phyloP scores from a whole-genome alignment of 2,113 vertebrate genomes.

The Tetraodon nigroviridis region DNA sequence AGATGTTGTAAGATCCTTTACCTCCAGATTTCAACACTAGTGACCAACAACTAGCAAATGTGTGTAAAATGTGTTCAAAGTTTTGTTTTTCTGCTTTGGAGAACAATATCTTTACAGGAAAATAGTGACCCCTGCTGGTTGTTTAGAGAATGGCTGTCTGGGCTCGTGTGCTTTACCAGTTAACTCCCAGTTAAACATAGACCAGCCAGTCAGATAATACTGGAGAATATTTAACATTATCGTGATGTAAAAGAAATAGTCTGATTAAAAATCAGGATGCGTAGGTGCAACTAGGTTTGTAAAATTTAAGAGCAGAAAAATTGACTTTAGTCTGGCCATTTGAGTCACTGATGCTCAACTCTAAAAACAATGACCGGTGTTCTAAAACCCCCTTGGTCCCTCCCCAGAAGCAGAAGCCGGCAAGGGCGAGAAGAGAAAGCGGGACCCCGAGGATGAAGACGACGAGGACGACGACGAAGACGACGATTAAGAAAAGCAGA shows the following conservation, averaged over 20 bases:
- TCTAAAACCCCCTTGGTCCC: not conserved
- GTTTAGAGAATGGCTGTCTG: not conserved
- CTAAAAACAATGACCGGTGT: not conserved
- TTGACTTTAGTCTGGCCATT: too few relatives aligned
- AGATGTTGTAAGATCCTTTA: not conserved
- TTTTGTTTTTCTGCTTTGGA: not conserved
- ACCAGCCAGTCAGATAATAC: too few relatives aligned
- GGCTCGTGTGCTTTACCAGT: not conserved
- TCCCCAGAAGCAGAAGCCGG: slow-evolving; percentile 72
- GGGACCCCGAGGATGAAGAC: slow-evolving; percentile 86
- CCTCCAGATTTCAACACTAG: not conserved
- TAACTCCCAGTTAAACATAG: not conserved
- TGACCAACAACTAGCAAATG: too few relatives aligned
- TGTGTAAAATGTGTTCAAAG: too few relatives aligned
- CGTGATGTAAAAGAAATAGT: not conserved
- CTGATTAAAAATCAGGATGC: not conserved
- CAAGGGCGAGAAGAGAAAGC: slow-evolving; percentile 89
- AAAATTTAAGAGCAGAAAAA: too few relatives aligned
- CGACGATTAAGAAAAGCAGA: slow-evolving; percentile 69
- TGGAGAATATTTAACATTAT: not conserved
- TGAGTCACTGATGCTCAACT: too few relatives aligned
- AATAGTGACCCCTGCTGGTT: slow-evolving; percentile 8
- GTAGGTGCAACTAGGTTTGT: not conserved
- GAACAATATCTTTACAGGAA: not conserved
- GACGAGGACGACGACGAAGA: slow-evolving; percentile 83